Conservation (phyloP, 1,140 invertebrate genomes). For the Drosophila pachea region DNA sequence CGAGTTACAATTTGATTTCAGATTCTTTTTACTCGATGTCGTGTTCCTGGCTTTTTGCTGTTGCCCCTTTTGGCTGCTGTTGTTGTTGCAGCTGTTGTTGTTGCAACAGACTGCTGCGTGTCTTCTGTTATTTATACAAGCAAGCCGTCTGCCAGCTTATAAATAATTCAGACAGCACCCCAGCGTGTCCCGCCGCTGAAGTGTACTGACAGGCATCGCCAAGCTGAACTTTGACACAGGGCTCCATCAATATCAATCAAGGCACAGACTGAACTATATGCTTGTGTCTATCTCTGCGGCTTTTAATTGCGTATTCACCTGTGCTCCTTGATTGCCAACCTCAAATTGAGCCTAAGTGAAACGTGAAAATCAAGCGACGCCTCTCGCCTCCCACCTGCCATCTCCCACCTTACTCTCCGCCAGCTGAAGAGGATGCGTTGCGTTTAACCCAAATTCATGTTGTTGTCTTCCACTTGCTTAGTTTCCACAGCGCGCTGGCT, state of each 20-base stretch:
- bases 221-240: slow-evolving; percentile 54
- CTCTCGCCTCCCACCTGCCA: background rate
- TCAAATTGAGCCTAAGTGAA: slow-evolving; percentile 34
- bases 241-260: slow-evolving; percentile 38
- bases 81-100: slow-evolving; percentile 34
- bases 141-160: slow-evolving; percentile 46
- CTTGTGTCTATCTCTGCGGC: background rate
- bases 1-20: slow-evolving; percentile 73
- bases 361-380: slow-evolving; percentile 51
- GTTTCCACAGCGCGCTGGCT: background rate
- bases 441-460: slow-evolving; percentile 57
- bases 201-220: slow-evolving; percentile 4
- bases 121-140: slow-evolving; percentile 61
- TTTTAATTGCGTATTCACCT: slow-evolving; percentile 45
- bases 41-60: slow-evolving; percentile 35
- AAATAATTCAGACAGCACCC: slow-evolving; percentile 65
- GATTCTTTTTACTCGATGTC: slow-evolving; percentile 52
- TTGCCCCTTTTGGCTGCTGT: background rate
- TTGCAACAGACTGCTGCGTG: slow-evolving; percentile 42
- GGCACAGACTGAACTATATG: background rate
- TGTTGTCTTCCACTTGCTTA: slow-evolving; percentile 14
- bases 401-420: background rate
- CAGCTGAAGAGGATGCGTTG: slow-evolving; percentile 14
- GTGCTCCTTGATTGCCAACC: slow-evolving; percentile 44
- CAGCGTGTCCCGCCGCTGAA: slow-evolving; percentile 1